Conservation (phyloP, 2,797 vertebrate species). For the Apodemus agrarius region DNA sequence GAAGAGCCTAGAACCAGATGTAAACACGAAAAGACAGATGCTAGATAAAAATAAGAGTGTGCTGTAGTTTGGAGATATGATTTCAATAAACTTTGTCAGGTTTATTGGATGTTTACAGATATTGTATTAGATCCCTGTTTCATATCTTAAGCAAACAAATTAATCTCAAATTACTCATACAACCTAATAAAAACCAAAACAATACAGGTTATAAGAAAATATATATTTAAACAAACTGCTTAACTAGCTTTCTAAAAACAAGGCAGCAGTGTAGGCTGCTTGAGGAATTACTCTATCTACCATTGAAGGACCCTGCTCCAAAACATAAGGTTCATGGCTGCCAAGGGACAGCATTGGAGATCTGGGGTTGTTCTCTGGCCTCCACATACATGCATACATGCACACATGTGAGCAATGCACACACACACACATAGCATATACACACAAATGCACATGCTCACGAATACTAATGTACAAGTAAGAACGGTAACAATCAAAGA, state of each 20-base stretch:
- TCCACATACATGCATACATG: neutral
- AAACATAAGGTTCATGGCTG: neutral
- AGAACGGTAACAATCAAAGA: neutral
- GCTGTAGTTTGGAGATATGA: neutral
- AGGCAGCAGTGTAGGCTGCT: neutral
- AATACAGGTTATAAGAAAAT: neutral
- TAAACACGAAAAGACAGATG: neutral
- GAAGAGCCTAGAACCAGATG: neutral
- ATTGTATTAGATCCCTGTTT: neutral
- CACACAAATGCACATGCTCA: neutral
- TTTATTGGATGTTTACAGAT: neutral
- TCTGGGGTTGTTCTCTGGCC: neutral
- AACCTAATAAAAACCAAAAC: neutral
- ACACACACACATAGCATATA: neutral
- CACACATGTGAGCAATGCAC: neutral
- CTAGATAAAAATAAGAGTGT: neutral
- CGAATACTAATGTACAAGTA: neutral
- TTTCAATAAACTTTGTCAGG: neutral
- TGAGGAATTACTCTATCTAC: neutral
- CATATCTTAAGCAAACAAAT: neutral
- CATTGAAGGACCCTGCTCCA: neutral
- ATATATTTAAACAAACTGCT: neutral
- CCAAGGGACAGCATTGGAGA: too few species aligned
- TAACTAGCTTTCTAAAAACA: neutral
- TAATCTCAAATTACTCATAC: neutral